Percentiles rank a stretch among this genome's conserved stretches.
Conservation (phyloP, 2,113 vertebrate genomes). For the Sardina pilchardus region DNA sequence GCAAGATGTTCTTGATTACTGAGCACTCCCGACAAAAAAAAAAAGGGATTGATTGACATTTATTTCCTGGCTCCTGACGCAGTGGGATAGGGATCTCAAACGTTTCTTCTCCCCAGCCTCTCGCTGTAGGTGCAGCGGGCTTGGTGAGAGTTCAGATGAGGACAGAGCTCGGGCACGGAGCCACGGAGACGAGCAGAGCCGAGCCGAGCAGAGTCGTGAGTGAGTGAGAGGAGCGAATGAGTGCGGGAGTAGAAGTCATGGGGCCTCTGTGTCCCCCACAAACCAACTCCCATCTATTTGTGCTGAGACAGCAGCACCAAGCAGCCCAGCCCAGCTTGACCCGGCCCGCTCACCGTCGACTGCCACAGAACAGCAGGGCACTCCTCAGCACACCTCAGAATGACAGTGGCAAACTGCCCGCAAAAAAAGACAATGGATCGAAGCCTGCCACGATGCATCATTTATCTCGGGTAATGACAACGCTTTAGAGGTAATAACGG, state of each 20-base stretch:
- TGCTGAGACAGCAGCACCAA: neutral
- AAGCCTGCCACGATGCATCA: conserved; percentile 26
- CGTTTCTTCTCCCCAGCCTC: neutral
- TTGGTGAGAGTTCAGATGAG: neutral
- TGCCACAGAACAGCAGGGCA: neutral
- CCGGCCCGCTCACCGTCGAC: neutral
- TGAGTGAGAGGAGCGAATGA: neutral
- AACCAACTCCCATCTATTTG: neutral
- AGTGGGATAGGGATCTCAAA: neutral
- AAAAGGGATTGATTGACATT: neutral
- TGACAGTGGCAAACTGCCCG: conserved; percentile 13
- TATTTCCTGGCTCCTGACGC: neutral
- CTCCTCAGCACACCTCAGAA: conserved; percentile 23
- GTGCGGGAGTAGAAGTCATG: neutral
- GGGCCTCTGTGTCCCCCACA: neutral
- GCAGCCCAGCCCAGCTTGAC: neutral
- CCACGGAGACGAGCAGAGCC: neutral
- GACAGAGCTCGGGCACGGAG: neutral
- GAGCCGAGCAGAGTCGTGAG: too few species aligned
- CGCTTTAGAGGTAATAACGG: conserved; percentile 24
- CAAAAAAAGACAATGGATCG: conserved; percentile 1
- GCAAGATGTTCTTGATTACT: neutral
- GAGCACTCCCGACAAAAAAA: neutral
- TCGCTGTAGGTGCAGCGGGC: neutral
- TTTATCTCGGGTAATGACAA: conserved; percentile 18